A percentile compares a stretch with the other conserved stretches of the same genome.
Conservation (phyloP, 1,140 invertebrate species). For the Pseudoatta argentina region DNA sequence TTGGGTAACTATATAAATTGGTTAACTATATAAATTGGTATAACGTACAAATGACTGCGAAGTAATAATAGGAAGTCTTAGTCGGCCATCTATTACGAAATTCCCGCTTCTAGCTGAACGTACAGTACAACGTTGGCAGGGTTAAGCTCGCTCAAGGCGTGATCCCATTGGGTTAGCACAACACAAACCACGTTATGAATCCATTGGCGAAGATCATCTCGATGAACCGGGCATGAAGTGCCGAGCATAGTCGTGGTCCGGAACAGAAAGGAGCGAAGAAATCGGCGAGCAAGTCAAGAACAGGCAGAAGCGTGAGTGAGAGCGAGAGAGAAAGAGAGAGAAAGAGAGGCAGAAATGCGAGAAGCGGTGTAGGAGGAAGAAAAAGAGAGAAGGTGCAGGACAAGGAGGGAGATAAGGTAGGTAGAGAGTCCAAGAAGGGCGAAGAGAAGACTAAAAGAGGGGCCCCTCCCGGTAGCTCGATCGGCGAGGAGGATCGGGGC, state of each 20-base stretch:
- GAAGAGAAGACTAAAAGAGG: conserved; percentile 70
- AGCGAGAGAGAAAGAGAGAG: conserved; percentile 24
- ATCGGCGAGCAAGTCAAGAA: conserved; percentile 29
- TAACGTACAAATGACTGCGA: not conserved
- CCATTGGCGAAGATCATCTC: conserved; percentile 43
- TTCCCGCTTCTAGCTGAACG: not conserved
- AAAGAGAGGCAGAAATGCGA: conserved; percentile 45
- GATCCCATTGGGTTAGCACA: conserved; percentile 37
- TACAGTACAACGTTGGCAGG: not conserved
- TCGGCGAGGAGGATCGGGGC: conserved; percentile 72
- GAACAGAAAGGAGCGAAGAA: conserved; percentile 58
- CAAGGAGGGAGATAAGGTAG: conserved; percentile 57
- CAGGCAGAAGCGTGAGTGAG: conserved; percentile 49
- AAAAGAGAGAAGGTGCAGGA: conserved; percentile 39
- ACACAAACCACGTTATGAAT: conserved; percentile 33
- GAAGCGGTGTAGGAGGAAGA: conserved; percentile 27
- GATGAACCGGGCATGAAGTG: conserved; percentile 45
- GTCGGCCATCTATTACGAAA: not conserved
- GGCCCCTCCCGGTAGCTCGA: conserved; percentile 58
- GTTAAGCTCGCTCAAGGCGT: conserved; percentile 15
- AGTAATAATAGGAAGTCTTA: not conserved
- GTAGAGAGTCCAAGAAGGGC: conserved; percentile 56
- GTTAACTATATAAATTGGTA: not conserved
- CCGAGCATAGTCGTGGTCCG: conserved; percentile 58
- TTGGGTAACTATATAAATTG: not conserved